Evolutionary conservation across 2,888 invertebrate species (phyloP).

Genomic region (Tenodera sinensis): DNA sequence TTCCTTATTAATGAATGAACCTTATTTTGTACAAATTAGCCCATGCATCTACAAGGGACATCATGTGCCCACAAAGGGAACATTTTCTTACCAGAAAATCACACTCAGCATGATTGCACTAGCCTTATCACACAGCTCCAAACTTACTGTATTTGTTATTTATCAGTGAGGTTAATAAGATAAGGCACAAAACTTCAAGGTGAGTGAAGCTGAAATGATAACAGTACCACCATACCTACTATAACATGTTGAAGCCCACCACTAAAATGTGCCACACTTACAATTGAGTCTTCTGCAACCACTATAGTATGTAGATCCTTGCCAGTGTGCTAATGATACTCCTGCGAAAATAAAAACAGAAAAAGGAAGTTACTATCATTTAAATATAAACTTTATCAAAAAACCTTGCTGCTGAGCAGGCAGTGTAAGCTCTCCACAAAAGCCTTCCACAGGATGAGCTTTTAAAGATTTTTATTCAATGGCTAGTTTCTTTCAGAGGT

Average conservation of each 20-base stretch:
- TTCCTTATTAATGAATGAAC: background rate
- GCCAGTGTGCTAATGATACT: background rate
- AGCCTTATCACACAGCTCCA: background rate
- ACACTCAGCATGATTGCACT: background rate
- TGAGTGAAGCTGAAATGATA: background rate
- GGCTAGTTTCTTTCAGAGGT: background rate
- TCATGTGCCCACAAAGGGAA: too few relatives aligned
- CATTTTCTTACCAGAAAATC: too few relatives aligned
- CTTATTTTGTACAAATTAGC: background rate
- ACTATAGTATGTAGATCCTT: background rate
- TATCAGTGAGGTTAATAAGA: conserved; percentile 10
- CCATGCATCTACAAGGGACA: background rate
- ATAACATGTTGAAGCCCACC: conserved; percentile 10
- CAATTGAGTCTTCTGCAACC: conserved; percentile 12
- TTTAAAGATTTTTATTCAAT: background rate
- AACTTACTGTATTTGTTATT: background rate
- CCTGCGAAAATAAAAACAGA: background rate
- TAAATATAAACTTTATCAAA: background rate
- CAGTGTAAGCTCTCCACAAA: background rate
- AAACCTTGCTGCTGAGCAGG: background rate
- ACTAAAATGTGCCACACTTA: conserved; percentile 17
- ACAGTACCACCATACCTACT: conserved; percentile 14
- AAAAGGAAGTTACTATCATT: background rate
- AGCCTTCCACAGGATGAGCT: background rate
- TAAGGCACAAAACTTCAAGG: background rate